These are phyloP conservation scores for Bucco capensis DNA, from an alignment of 2,113 vertebrate genomes.

Conservation along the genomic window DNA sequence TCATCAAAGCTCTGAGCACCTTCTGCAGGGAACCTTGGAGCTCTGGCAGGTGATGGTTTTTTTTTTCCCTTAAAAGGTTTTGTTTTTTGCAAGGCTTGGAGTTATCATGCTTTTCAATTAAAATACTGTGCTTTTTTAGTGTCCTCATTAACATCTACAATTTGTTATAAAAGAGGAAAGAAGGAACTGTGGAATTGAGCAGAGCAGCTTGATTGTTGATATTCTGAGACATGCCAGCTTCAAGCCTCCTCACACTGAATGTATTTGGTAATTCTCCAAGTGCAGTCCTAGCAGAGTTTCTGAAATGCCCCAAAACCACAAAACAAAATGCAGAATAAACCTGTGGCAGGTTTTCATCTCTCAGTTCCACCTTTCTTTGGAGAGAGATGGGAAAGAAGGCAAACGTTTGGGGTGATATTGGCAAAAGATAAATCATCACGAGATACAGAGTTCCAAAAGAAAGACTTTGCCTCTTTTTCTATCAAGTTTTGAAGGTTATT, in stretches of 20 bases:
- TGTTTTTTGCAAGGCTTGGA: not conserved
- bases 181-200: not conserved
- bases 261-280: not conserved
- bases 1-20: not conserved
- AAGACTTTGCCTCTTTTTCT: constrained; percentile 29
- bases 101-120: not conserved
- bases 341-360: not conserved
- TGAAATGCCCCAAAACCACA: not conserved
- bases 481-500: constrained; percentile 48
- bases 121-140: not conserved
- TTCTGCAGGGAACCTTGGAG: not conserved
- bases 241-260: not conserved
- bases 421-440: not conserved
- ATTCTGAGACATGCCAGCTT: not conserved
- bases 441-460: not conserved
- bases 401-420: not conserved
- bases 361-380: not conserved
- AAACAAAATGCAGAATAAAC: not conserved
- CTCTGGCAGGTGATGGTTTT: not conserved
- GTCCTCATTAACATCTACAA: not conserved
- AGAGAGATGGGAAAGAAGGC: not conserved
- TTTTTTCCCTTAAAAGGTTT: not conserved
- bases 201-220: not conserved
- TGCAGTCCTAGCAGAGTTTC: not conserved
- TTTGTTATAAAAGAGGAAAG: not conserved